These are phyloP conservation scores for Pangasius krempfi DNA, from an alignment of 2,797 vertebrate species.

Conservation along the genomic window DNA sequence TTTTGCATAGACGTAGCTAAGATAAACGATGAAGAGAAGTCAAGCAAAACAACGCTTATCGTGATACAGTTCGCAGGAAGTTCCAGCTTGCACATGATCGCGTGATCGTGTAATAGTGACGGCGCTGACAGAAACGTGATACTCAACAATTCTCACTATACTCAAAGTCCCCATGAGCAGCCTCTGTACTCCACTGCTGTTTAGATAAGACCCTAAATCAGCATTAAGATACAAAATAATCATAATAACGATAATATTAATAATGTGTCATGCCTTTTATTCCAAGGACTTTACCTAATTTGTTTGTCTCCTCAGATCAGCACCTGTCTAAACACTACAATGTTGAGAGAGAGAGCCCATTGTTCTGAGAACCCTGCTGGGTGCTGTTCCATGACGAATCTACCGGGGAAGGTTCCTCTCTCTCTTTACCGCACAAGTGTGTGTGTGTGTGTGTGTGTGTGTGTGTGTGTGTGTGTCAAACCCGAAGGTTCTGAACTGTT, in stretches of 20 bases:
- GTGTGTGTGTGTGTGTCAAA: conserved; percentile 23
- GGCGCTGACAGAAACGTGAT: neutral
- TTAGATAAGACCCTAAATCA: neutral
- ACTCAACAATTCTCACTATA: neutral
- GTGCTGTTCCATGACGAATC: conserved; percentile 56
- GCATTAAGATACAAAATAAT: neutral
- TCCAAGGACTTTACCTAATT: conserved; percentile 58
- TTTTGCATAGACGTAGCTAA: conserved; percentile 5
- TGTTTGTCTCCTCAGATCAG: conserved; percentile 66
- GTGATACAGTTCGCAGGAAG: neutral
- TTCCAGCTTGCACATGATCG: neutral
- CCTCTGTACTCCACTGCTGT: neutral
- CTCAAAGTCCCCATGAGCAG: neutral
- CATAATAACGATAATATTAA: conserved; percentile 30
- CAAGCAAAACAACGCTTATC: neutral
- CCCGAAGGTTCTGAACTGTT: conserved; percentile 23
- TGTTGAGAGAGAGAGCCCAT: conserved; percentile 53
- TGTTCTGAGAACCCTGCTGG: conserved; percentile 62
- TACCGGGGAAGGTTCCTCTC: conserved; percentile 28
- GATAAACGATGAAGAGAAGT: neutral
- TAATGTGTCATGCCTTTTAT: conserved; percentile 11
- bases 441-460: neutral
- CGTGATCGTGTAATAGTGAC: neutral
- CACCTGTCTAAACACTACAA: conserved; percentile 70
- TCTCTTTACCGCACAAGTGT: conserved; percentile 34